phyloP scores from a whole-genome alignment of 2,888 invertebrate species.

The Pheosia tremula region DNA sequence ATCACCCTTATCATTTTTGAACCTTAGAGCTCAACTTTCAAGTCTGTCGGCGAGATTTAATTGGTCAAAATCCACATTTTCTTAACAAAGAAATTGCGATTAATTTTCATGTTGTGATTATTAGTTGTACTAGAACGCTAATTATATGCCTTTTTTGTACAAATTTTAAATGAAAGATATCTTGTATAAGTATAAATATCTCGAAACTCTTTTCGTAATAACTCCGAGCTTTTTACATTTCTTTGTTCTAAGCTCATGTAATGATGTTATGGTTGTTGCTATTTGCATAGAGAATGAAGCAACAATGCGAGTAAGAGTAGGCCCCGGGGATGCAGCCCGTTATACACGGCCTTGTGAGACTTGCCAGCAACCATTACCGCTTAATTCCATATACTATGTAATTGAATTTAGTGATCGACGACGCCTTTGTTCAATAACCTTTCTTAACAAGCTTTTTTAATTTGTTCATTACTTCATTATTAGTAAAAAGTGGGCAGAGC shows the following conservation, averaged over 20 bases:
- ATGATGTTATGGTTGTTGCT: conserved; percentile 23
- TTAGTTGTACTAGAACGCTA: not conserved
- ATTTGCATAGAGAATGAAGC: conserved; percentile 57
- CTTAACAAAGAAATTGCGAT: conserved; percentile 26
- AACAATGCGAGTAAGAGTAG: conserved; percentile 40
- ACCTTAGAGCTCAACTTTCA: conserved; percentile 41
- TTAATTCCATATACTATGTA: conserved; percentile 54
- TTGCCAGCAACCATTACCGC: conserved; percentile 55
- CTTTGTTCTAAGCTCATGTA: not conserved
- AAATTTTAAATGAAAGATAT: too few species aligned
- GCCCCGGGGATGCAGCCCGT: conserved; percentile 48
- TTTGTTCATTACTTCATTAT: too few species aligned
- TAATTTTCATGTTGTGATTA: not conserved
- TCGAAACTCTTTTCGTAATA: too few species aligned
- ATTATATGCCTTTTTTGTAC: too few species aligned
- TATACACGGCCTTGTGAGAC: conserved; percentile 51
- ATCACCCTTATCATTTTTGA: conserved; percentile 67
- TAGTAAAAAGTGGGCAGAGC: too few species aligned
- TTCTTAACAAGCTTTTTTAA: too few species aligned
- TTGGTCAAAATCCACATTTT: conserved; percentile 48
- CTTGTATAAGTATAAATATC: too few species aligned
- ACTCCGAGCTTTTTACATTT: conserved; percentile 12
- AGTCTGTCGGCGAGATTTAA: conserved; percentile 20
- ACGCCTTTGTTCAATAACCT: conserved; percentile 24
- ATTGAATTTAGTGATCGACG: conserved; percentile 52